Conservation (phyloP, 2,888 invertebrate genomes). For the Eucriotettix oculatus region DNA sequence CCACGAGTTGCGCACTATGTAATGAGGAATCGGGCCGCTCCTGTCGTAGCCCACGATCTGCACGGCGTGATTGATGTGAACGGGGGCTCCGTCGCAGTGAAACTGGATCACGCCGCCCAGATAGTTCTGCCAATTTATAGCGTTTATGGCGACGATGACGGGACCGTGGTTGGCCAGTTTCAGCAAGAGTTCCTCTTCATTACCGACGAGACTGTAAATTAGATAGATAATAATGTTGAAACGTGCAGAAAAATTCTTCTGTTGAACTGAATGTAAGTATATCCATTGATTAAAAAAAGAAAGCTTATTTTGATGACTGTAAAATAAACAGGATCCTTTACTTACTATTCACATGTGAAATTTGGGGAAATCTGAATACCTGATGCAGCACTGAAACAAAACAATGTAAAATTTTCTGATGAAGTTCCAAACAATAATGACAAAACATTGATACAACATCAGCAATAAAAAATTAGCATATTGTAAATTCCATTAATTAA, state of each 20-base stretch:
- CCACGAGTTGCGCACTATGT: conserved; percentile 78
- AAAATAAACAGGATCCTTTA: conserved; percentile 10
- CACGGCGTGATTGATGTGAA: conserved; percentile 62
- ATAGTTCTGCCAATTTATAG: conserved; percentile 72
- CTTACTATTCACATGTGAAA: conserved; percentile 52
- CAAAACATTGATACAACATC: too few relatives aligned
- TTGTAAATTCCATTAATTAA: too few relatives aligned
- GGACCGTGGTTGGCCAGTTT: conserved; percentile 55
- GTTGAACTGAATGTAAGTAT: neutral
- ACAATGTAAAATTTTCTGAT: neutral
- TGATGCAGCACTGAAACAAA: conserved; percentile 20
- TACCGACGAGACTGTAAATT: conserved; percentile 38
- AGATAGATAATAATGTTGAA: neutral
- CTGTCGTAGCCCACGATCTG: conserved; percentile 70
- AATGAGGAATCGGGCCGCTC: conserved; percentile 52
- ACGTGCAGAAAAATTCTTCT: neutral
- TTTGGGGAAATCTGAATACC: conserved; percentile 32
- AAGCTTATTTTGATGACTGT: neutral
- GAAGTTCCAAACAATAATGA: too few relatives aligned
- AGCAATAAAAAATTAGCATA: too few relatives aligned
- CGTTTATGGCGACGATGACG: conserved; percentile 65
- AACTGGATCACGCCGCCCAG: conserved; percentile 68
- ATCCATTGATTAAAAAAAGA: neutral
- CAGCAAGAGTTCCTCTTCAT: conserved; percentile 43
- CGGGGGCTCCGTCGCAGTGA: conserved; percentile 47